A percentile compares a stretch with the other conserved stretches of the same genome.
Evolutionary conservation across 64 coral and sea anemone species (phyloP).

Genomic region (Hydrozoanthus tunicans): DNA sequence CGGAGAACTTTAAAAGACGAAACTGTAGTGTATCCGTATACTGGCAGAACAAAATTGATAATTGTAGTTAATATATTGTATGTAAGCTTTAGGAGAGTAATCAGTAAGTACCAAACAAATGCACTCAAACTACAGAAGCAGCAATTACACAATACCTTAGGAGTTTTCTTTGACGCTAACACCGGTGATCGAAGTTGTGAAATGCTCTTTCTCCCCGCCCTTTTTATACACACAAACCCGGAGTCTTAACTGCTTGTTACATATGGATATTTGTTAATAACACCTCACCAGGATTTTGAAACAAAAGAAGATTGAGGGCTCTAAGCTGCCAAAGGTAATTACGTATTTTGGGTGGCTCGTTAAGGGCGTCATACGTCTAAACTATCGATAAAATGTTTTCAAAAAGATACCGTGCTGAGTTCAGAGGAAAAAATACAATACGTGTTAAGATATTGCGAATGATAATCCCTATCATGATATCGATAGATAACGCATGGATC

Average conservation of each 20-base stretch:
- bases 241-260: background rate
- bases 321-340: constrained; percentile 23
- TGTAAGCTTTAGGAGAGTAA: too few relatives aligned
- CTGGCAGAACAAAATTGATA: too few relatives aligned
- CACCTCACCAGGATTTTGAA: background rate
- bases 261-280: background rate
- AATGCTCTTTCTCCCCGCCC: background rate
- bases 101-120: too few relatives aligned
- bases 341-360: too few relatives aligned
- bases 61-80: too few relatives aligned
- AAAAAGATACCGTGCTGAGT: background rate
- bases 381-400: constrained; percentile 20
- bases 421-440: background rate
- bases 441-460: background rate
- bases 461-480: background rate
- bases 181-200: background rate
- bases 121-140: background rate
- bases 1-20: too few relatives aligned
- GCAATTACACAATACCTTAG: background rate
- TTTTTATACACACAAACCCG: constrained; percentile 30
- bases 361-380: background rate
- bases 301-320: constrained; percentile 34
- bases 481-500: too few relatives aligned
- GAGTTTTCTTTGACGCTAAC: background rate
- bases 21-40: too few relatives aligned